phyloP scores from a whole-genome alignment of 1,140 invertebrate genomes.

The Camponotus floridanus region DNA sequence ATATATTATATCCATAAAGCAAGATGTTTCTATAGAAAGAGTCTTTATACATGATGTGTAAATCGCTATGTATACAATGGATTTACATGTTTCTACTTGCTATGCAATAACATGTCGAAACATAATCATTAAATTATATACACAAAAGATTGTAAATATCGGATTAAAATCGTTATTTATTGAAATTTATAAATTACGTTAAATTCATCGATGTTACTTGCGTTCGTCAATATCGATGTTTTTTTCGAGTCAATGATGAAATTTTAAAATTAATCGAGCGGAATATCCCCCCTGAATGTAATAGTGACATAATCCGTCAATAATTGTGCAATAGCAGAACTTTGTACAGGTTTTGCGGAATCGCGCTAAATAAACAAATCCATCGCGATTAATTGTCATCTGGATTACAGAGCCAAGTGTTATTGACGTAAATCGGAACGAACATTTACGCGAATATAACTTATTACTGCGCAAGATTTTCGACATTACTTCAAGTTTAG shows the following conservation, averaged over 20 bases:
- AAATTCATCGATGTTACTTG: neutral
- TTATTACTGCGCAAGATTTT: conserved; percentile 74
- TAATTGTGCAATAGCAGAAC: conserved; percentile 13
- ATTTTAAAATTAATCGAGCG: conserved; percentile 36
- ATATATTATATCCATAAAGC: no score
- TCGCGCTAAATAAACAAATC: conserved; percentile 46
- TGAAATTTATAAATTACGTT: neutral
- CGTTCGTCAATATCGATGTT: neutral
- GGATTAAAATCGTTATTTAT: neutral
- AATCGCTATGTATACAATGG: no score
- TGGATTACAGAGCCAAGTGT: conserved; percentile 45
- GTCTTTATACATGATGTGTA: no score
- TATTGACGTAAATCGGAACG: neutral
- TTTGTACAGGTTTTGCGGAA: neutral
- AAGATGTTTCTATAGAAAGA: no score
- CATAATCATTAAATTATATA: no score
- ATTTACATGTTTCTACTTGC: no score
- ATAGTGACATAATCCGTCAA: conserved; percentile 34
- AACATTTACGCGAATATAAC: conserved; percentile 49
- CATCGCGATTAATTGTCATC: conserved; percentile 49
- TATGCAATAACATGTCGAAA: no score
- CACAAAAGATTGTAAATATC: no score
- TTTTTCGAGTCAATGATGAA: neutral
- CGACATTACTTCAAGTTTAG: conserved; percentile 66
- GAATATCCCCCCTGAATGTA: neutral